These are phyloP conservation scores for Procambarus clarkii DNA, from an alignment of 1,140 invertebrate genomes.

Conservation along the genomic window DNA sequence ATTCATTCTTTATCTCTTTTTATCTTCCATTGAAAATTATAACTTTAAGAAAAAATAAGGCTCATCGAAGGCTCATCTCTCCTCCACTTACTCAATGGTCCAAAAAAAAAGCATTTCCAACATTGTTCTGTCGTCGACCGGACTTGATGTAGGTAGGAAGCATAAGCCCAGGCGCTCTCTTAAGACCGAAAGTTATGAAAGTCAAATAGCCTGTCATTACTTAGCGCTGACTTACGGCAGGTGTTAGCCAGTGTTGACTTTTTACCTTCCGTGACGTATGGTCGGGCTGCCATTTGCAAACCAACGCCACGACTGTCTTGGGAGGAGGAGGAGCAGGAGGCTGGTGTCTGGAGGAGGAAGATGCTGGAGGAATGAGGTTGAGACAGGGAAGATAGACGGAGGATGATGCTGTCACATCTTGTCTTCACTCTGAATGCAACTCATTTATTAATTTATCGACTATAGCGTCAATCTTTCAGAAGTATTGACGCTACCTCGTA, in stretches of 20 bases:
- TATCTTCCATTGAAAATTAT: too few species aligned
- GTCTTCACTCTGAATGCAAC: too few species aligned
- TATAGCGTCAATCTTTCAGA: too few species aligned
- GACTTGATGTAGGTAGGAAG: conserved; percentile 23
- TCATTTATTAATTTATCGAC: too few species aligned
- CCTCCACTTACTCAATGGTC: not conserved
- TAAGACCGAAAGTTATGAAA: conserved; percentile 59
- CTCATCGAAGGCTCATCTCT: too few species aligned
- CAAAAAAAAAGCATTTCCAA: conserved; percentile 3
- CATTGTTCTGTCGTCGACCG: conserved; percentile 26
- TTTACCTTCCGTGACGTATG: conserved; percentile 49
- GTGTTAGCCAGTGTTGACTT: conserved; percentile 61
- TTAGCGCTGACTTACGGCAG: conserved; percentile 45
- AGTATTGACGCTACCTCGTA: too few species aligned
- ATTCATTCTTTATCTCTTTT: not conserved
- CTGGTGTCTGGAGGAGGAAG: not conserved
- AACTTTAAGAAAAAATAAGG: too few species aligned
- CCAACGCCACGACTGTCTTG: conserved; percentile 38
- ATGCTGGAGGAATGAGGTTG: too few species aligned
- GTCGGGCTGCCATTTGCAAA: conserved; percentile 57
- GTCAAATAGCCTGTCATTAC: conserved; percentile 61
- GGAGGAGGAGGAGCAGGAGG: not conserved
- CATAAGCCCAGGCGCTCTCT: conserved; percentile 57
- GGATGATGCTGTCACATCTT: not conserved
- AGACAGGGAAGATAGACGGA: not conserved